Percentiles rank a stretch among this genome's conserved stretches.
phyloP scores from a whole-genome alignment of 2,113 vertebrate species.

The Phodopus roborovskii region DNA sequence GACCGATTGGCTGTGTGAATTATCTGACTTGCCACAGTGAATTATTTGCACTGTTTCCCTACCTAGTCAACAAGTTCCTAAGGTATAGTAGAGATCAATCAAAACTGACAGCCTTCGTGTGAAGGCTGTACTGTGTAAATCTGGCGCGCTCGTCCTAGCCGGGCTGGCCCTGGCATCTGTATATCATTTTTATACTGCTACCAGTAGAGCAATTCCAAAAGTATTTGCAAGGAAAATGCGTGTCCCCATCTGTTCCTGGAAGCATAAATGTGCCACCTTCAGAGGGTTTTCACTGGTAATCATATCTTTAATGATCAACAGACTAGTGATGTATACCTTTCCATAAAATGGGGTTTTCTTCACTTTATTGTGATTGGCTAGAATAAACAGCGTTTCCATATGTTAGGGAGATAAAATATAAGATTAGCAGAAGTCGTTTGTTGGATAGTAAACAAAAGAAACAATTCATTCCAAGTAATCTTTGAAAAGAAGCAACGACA shows the following conservation, averaged over 20 bases:
- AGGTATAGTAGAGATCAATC: conserved; percentile 96
- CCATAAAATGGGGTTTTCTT: conserved; percentile 95
- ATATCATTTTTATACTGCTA: conserved; percentile 99
- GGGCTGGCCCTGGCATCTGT: conserved; percentile 92
- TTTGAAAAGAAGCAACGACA: conserved; percentile 87
- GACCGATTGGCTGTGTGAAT: conserved; percentile 88
- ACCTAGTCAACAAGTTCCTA: conserved; percentile 93
- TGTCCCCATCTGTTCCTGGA: conserved; percentile 97
- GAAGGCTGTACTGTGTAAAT: conserved; percentile 94
- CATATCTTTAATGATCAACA: conserved; percentile 99
- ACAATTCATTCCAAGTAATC: conserved; percentile 87
- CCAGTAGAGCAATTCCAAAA: conserved; percentile 99
- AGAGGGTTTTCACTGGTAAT: conserved; percentile 96
- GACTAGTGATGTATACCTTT: conserved; percentile 97
- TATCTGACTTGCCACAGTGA: conserved; percentile 91
- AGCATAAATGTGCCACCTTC: conserved; percentile 99
- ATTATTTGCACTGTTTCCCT: conserved; percentile 94
- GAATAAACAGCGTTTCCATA: conserved; percentile 93
- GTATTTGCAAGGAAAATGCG: conserved; percentile 98
- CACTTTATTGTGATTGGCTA: conserved; percentile 92
- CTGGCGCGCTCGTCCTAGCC: conserved; percentile 93
- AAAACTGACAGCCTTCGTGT: conserved; percentile 90
- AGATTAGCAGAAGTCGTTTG: conserved; percentile 91
- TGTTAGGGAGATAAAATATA: conserved; percentile 93
- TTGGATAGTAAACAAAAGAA: conserved; percentile 91